These are phyloP conservation scores for Brachionus sp. DNA, from an alignment of 1,140 invertebrate species.

Conservation along the genomic window DNA sequence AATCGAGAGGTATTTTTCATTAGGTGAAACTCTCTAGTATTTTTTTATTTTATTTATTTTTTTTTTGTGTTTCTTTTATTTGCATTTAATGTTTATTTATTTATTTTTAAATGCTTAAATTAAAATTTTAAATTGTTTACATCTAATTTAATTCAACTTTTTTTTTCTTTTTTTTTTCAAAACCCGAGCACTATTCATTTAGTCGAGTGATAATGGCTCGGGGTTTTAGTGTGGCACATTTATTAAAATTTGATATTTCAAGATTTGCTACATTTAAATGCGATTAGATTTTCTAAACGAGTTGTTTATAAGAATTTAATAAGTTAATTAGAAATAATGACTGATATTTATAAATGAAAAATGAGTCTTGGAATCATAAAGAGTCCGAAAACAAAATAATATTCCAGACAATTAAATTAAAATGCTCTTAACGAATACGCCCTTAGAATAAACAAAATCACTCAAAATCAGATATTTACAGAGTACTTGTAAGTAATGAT, in stretches of 20 bases:
- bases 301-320: conserved; percentile 38
- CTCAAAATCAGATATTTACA: neutral
- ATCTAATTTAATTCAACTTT: conserved; percentile 38
- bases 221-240: neutral
- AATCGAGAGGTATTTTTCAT: conserved; percentile 21
- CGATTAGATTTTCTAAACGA: neutral
- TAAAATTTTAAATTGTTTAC: conserved; percentile 39
- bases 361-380: conserved; percentile 17
- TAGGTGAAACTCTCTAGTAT: neutral
- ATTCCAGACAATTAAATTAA: conserved; percentile 39
- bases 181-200: neutral
- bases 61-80: neutral
- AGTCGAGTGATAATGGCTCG: neutral
- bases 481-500: conserved; percentile 3
- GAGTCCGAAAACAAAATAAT: neutral
- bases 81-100: conserved; percentile 28
- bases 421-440: neutral
- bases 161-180: neutral
- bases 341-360: conserved; percentile 14
- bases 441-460: neutral
- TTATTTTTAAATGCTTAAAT: conserved; percentile 40
- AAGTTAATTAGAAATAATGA: conserved; percentile 37
- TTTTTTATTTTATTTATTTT: neutral
- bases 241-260: conserved; percentile 26
- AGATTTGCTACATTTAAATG: conserved; percentile 36